A percentile compares a stretch with the other conserved stretches of the same genome.
Evolutionary conservation across 2,888 invertebrate genomes (phyloP).

Genomic region (Coecobrya sp.): DNA sequence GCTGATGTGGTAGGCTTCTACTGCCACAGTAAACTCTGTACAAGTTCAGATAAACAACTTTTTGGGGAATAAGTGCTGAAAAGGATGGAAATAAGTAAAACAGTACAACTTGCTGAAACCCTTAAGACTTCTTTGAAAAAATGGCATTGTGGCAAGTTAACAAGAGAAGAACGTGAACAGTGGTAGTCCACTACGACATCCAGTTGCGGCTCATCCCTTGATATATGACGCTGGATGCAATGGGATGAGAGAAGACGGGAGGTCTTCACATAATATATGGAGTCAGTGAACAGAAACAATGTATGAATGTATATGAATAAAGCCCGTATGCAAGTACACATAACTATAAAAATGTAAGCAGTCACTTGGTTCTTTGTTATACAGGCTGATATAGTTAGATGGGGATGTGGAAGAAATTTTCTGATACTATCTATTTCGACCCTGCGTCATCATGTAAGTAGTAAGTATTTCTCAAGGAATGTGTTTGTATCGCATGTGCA

Average conservation of each 20-base stretch:
- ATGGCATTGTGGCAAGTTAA: not conserved
- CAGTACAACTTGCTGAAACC: not conserved
- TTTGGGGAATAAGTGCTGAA: slow-evolving; percentile 7
- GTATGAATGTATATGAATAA: not conserved
- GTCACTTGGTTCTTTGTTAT: not conserved
- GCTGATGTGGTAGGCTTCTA: not conserved
- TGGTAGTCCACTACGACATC: slow-evolving; percentile 29
- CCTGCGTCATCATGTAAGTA: not conserved
- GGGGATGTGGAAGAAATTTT: not conserved
- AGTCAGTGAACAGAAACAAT: slow-evolving; percentile 56
- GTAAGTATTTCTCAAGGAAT: not conserved
- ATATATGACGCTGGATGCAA: slow-evolving; percentile 74
- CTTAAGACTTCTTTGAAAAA: not conserved
- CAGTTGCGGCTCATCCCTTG: slow-evolving; percentile 68
- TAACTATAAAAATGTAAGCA: not conserved
- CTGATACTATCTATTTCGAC: not conserved
- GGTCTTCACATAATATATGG: slow-evolving; percentile 68
- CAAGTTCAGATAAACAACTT: slow-evolving; percentile 38
- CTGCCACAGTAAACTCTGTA: not conserved
- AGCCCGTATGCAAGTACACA: not conserved
- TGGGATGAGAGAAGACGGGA: slow-evolving; percentile 76
- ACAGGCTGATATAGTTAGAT: not conserved
- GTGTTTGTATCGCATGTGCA: not conserved
- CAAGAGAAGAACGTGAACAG: slow-evolving; percentile 28
- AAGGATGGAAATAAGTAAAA: not conserved